Percentiles rank a stretch among this genome's conserved stretches.
These are phyloP conservation scores for Leptinotarsa haldemani DNA, from an alignment of 2,888 invertebrate species.

Conservation along the genomic window DNA sequence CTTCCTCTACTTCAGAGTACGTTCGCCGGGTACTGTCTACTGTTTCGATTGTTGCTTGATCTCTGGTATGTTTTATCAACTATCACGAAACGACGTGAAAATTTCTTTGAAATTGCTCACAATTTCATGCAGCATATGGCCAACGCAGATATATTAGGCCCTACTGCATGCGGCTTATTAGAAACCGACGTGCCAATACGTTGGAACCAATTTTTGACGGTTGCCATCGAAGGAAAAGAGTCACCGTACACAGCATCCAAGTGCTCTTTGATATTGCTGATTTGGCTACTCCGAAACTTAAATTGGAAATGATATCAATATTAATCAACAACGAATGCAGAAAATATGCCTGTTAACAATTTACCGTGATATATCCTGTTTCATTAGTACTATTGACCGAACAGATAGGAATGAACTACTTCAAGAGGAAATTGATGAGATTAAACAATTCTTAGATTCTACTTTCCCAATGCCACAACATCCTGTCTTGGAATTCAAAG, in stretches of 20 bases:
- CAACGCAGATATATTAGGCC: neutral
- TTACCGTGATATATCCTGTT: neutral
- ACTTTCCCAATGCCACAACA: neutral
- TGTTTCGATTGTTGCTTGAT: neutral
- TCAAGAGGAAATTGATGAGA: neutral
- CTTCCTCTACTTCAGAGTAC: slow-evolving; percentile 48
- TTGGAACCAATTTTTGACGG: slow-evolving; percentile 8
- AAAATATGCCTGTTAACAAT: too few relatives aligned
- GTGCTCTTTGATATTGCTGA: slow-evolving; percentile 4
- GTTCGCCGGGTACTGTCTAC: slow-evolving; percentile 26
- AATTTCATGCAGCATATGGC: neutral
- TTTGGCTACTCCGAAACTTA: too few relatives aligned
- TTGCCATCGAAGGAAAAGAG: slow-evolving; percentile 16
- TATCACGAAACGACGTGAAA: neutral
- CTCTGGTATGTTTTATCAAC: neutral
- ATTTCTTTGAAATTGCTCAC: neutral
- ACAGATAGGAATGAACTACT: neutral
- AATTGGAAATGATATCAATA: too few relatives aligned
- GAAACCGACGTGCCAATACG: neutral
- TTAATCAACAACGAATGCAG: too few relatives aligned
- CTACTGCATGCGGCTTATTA: neutral
- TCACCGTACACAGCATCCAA: slow-evolving; percentile 19
- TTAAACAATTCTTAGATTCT: neutral
- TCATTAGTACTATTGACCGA: neutral
- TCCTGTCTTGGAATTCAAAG: neutral